Evolutionary conservation across 2,888 invertebrate genomes (phyloP).

Genomic region (Sepiola atlantica): DNA sequence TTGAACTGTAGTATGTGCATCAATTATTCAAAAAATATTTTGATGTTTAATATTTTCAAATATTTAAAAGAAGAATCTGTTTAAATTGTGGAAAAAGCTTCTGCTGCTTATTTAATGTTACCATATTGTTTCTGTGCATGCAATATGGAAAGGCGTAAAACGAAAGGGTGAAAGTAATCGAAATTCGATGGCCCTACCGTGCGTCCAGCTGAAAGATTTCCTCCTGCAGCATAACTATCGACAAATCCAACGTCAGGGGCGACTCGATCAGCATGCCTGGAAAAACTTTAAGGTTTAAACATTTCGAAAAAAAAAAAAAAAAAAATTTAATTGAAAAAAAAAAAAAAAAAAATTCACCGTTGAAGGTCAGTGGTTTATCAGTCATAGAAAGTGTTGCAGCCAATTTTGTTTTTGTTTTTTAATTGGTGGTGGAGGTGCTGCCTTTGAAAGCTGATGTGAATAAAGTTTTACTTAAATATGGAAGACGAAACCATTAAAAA

Average conservation of each 20-base stretch:
- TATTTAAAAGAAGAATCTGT: no score
- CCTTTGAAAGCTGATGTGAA: neutral
- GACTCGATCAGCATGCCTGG: neutral
- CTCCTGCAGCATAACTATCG: neutral
- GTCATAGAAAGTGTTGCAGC: neutral
- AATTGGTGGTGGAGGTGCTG: neutral
- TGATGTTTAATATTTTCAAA: no score
- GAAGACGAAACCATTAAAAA: neutral
- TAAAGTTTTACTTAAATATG: neutral
- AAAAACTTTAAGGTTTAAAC: neutral
- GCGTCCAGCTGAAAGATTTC: neutral
- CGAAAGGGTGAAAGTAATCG: neutral
- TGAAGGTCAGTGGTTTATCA: neutral
- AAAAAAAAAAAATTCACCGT: neutral
- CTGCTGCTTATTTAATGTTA: neutral
- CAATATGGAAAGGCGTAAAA: neutral
- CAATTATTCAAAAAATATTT: no score
- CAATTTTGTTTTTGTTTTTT: neutral
- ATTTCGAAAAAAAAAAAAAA: neutral
- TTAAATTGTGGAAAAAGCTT: no score
- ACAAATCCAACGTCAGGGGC: neutral
- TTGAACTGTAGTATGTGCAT: no score
- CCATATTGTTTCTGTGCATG: neutral
- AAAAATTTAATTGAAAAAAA: neutral
- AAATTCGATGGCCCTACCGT: neutral